Evolutionary conservation across 2,113 vertebrate species (phyloP), one percentile per base, ranked within the genome.

Genomic region (Scolopax mira): DNA sequence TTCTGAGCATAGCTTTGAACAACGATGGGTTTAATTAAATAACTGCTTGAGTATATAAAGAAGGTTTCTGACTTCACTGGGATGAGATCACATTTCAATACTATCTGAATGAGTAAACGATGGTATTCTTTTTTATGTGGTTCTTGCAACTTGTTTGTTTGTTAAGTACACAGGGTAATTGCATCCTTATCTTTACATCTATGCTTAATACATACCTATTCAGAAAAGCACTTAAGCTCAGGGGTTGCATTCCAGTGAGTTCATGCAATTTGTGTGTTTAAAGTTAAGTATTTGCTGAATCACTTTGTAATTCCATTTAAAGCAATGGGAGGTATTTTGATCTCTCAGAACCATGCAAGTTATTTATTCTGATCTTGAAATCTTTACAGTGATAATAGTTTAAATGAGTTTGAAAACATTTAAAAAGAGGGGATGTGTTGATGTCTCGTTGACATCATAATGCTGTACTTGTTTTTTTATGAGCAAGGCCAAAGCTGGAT

Each of bases 271-370:
- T 89, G 54, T 90, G 55, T 82, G 41, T 73, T 82, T 86, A 48
- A 64, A 88, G 73, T 91, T 82, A 94, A 95, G 64, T 93, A 78
- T 89, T 96, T 96, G 55, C 88, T 86, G 85, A 95, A 91, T 88
- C 79, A 64, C 46, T 90, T 27, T 58, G 58, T 61, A 79, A 62
- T 85, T 83, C 55, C 10, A 23, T 77, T 93, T 41, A 74, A 62
- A 71, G 60, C 48, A 60, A 14, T 22, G 7, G 51, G 10, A 78
- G 18, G 13, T 66, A 67, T 82, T 95, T 94, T 88, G 58, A 33
- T 94, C 28, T 18, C 25, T 84, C 1, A 0, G 1, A 85, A 74
- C 44, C 33, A 33, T 11, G 10, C 46, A 83, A 83, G 51, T 83
- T 88, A 58, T 78, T 91, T 84, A n/a, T 80, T 88, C 51, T 91